Conservation (phyloP, 2,113 vertebrate species). For the Galbula dea region DNA sequence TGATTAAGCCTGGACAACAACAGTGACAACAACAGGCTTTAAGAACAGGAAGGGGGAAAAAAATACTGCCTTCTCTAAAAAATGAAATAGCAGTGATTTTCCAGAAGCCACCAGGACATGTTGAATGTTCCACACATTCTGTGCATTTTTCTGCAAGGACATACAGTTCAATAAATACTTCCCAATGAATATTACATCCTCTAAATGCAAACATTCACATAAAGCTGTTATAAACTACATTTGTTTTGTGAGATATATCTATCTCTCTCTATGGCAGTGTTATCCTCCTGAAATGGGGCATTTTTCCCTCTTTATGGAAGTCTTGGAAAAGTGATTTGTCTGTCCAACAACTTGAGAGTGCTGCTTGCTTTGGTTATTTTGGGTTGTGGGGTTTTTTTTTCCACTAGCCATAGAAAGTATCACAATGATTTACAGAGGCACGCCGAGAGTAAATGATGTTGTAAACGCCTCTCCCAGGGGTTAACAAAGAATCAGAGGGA, state of each 20-base stretch:
- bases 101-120: neutral
- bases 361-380: neutral
- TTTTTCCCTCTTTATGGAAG: neutral
- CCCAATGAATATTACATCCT: neutral
- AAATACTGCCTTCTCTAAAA: neutral
- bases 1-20: neutral
- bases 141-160: neutral
- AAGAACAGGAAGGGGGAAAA: neutral
- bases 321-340: slow-evolving; percentile 62
- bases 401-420: slow-evolving; percentile 77
- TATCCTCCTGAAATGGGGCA: neutral
- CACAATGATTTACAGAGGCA: slow-evolving; percentile 86
- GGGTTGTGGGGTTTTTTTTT: too few species aligned
- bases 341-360: slow-evolving; percentile 51
- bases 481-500: slow-evolving; percentile 80
- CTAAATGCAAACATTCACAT: neutral
- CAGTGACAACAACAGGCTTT: slow-evolving; percentile 7
- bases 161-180: neutral
- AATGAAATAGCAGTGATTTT: neutral
- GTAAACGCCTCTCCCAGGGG: slow-evolving; percentile 82
- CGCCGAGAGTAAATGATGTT: slow-evolving; percentile 85
- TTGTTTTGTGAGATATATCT: neutral
- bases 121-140: neutral
- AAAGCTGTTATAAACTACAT: neutral
- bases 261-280: neutral